Conservation (phyloP, 2,797 vertebrate species). For the Loriculus beryllinus region DNA sequence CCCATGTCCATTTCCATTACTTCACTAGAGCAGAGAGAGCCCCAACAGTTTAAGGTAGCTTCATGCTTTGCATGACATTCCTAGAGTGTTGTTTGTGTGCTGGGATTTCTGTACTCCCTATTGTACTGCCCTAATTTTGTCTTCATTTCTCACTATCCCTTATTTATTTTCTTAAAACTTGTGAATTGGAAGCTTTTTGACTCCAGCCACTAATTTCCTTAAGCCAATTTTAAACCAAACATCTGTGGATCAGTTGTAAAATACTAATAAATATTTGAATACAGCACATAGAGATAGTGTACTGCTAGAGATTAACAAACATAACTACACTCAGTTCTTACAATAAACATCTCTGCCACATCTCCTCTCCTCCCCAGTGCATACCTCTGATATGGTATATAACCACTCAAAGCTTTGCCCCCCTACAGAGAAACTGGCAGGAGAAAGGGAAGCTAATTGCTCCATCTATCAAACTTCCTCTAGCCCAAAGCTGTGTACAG, state of each 20-base stretch:
- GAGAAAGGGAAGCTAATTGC: background rate
- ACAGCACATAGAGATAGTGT: background rate
- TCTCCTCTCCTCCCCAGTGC: background rate
- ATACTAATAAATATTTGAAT: slow-evolving; percentile 11
- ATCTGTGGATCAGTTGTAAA: background rate
- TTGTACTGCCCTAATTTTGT: background rate
- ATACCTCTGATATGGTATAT: background rate
- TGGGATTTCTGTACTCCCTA: background rate
- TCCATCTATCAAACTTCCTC: background rate
- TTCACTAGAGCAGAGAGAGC: background rate
- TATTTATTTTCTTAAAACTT: background rate
- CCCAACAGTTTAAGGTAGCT: background rate
- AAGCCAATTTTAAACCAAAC: background rate
- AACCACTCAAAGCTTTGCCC: background rate
- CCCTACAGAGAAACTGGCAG: background rate
- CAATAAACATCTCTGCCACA: background rate
- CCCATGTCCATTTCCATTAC: background rate
- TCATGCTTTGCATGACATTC: background rate
- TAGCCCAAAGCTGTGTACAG: background rate
- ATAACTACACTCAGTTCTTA: background rate
- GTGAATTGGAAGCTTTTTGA: background rate
- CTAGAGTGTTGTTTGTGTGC: background rate
- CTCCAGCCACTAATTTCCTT: background rate
- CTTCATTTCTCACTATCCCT: background rate
- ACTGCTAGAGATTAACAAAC: background rate